A percentile compares a stretch with the other conserved stretches of the same genome.
Conservation (phyloP, 2,113 vertebrate species). For the Numida meleagris region DNA sequence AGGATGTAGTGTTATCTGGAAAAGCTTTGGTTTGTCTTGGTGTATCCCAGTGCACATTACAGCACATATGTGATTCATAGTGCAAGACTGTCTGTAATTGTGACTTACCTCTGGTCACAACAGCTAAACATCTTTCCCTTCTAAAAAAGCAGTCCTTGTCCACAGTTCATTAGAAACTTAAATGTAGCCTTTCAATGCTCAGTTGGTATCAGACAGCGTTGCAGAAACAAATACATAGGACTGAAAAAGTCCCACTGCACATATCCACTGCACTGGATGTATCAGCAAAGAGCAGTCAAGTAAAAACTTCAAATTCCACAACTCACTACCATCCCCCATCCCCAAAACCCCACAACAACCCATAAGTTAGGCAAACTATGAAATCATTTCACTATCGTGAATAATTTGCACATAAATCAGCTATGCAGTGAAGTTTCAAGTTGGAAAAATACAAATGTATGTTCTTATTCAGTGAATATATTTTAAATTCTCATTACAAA, state of each 20-base stretch:
- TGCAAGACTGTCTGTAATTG: conserved; percentile 1
- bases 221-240: neutral
- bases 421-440: neutral
- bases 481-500: neutral
- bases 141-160: neutral
- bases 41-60: neutral
- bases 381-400: neutral
- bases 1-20: neutral
- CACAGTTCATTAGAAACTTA: neutral
- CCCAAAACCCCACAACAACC: neutral
- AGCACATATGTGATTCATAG: neutral
- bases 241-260: neutral
- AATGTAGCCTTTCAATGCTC: neutral
- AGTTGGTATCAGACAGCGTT: neutral
- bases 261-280: neutral
- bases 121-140: neutral
- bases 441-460: neutral
- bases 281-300: neutral
- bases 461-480: neutral
- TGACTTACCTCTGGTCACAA: neutral
- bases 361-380: neutral
- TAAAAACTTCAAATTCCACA: neutral
- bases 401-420: neutral
- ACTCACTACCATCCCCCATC: neutral
- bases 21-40: neutral